phyloP scores from a whole-genome alignment of 2,888 invertebrate genomes.

The Cephus sareptanus region DNA sequence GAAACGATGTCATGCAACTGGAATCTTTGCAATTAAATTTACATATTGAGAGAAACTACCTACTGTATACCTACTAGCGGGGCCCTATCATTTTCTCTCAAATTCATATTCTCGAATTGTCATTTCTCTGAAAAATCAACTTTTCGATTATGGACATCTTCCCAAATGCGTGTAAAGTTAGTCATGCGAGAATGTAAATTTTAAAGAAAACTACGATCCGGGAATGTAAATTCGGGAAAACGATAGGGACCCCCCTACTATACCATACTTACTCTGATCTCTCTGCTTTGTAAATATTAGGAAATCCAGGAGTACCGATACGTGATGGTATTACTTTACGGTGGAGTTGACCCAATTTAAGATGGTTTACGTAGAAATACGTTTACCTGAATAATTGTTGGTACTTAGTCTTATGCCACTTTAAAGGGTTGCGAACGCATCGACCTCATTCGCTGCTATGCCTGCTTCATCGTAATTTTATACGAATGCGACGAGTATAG shows the following conservation, averaged over 20 bases:
- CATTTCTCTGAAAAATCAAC: too few relatives aligned
- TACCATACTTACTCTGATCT: neutral
- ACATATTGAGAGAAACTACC: neutral
- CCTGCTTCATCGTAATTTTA: constrained; percentile 31
- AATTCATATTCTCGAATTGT: neutral
- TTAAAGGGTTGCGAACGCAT: neutral
- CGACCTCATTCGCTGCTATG: neutral
- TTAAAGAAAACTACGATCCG: too few relatives aligned
- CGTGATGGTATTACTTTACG: neutral
- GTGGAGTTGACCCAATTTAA: neutral
- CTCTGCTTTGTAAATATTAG: neutral
- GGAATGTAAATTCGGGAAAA: too few relatives aligned
- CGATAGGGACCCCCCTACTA: neutral
- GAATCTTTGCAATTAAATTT: neutral
- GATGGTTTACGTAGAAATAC: neutral
- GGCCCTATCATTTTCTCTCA: neutral
- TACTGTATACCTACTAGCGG: neutral
- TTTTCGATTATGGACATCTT: too few relatives aligned
- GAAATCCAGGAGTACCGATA: neutral
- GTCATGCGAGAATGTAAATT: too few relatives aligned
- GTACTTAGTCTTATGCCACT: neutral
- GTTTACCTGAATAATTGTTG: neutral
- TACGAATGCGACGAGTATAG: constrained; percentile 27
- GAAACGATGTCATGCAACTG: constrained; percentile 17
- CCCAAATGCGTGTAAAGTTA: too few relatives aligned